phyloP scores from a whole-genome alignment of 2,113 vertebrate species.

The Cercocebus atys region DNA sequence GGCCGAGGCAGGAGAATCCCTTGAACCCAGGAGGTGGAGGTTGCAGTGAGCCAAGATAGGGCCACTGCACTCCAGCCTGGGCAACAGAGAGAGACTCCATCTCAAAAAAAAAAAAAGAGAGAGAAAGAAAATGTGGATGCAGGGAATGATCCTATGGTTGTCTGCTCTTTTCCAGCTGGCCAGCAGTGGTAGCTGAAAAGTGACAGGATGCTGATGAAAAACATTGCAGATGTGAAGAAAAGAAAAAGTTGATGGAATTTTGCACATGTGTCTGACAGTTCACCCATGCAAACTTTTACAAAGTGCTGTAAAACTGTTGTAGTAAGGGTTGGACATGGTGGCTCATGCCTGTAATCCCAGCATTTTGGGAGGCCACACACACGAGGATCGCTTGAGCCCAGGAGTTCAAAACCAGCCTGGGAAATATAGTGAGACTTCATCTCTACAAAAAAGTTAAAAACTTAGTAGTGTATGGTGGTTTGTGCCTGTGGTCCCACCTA shows the following conservation, averaged over 20 bases:
- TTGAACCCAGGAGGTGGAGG: not conserved
- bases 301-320: constrained; percentile 95
- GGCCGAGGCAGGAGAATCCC: not conserved
- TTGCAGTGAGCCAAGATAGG: not conserved
- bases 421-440: no score
- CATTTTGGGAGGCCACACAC: no score
- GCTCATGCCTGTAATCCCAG: no score
- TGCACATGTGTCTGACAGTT: constrained; percentile 88
- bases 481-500: no score
- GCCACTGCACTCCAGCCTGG: not conserved
- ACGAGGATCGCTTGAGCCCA: no score
- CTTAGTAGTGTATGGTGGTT: no score
- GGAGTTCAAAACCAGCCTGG: no score
- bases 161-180: constrained; percentile 95
- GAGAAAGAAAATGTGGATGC: not conserved
- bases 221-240: constrained; percentile 96
- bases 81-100: not conserved
- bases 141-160: constrained; percentile 89
- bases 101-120: not conserved
- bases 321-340: no score
- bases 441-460: no score
- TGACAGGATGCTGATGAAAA: constrained; percentile 95
- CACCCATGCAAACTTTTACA: constrained; percentile 97
- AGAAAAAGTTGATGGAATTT: constrained; percentile 98
- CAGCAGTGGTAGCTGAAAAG: constrained; percentile 96